Base-by-base conservation (phyloP, 2,888 invertebrate genomes). In the Polietes domitor region DNA sequence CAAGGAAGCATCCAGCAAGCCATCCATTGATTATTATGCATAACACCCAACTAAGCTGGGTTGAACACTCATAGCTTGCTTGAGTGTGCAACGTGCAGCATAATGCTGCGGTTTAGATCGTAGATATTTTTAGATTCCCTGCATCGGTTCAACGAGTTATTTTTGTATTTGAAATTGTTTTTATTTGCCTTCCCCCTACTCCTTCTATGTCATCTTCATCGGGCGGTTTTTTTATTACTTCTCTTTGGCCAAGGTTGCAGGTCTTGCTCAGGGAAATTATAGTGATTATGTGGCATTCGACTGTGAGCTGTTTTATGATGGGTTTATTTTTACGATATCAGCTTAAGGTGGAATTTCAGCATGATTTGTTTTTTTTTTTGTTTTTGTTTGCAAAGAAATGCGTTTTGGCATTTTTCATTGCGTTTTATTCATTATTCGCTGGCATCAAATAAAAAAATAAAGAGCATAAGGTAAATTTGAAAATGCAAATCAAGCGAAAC, bases 101-200 rank as follows among this genome's bases (percentile, higher is more conserved):
- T 43, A 4, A 68, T 68, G 21, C 21, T 68, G 68, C 10, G 43
- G 68, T 58, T 15, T 26, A 26, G 58, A 58, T 19, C 65, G 15
- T 37, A 21, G 68, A 68, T 68, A 68, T 68, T 68, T 68, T 68
- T 68, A 68, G 68, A 68, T 68, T 24, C 10, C 41, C 24, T 10
- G 3, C n/a, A n/a, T n/a, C 43, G 65, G 21, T 17, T 17, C n/a
- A 21, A 15, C 17, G 10, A 68, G 68, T 68, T 68, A 68, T 68
- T 68, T 68, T 68, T 68, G 41, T 68, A 43, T 68, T 68, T 68
- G 68, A 68, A 68, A 68, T 68, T 68, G 37, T 68, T 68, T 43
- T 43, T 24, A 43, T 68, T 68, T 15, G 15, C 15, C 21, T 53
- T 53, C 21, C 19, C 5, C 9, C 3, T 53, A 7, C 3, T 21